phyloP scores from a whole-genome alignment of 2,888 invertebrate species.

The Eucriotettix oculatus region DNA sequence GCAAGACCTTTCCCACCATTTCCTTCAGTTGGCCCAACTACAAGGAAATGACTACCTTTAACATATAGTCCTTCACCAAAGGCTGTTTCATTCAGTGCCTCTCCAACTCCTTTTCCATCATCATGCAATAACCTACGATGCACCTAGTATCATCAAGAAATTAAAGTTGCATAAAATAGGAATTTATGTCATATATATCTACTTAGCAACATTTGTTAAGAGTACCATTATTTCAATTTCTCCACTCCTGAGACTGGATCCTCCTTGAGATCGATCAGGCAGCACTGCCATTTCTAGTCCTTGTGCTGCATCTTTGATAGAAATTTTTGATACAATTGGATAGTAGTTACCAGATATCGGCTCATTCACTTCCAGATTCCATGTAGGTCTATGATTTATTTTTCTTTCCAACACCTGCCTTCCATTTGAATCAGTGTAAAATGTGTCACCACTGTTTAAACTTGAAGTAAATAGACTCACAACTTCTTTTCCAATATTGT shows the following conservation, averaged over 20 bases:
- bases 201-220: too few species aligned
- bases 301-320: slow-evolving; percentile 35
- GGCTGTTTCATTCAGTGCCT: slow-evolving; percentile 72
- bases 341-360: slow-evolving; percentile 80
- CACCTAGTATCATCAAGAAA: slow-evolving; percentile 31
- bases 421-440: slow-evolving; percentile 91
- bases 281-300: slow-evolving; percentile 38
- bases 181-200: too few species aligned
- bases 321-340: slow-evolving; percentile 72
- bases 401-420: slow-evolving; percentile 62
- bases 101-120: slow-evolving; percentile 85
- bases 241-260: slow-evolving; percentile 56
- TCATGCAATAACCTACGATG: slow-evolving; percentile 73
- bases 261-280: slow-evolving; percentile 70
- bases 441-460: slow-evolving; percentile 43
- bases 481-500: slow-evolving; percentile 63
- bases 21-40: slow-evolving; percentile 24
- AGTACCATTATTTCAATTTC: slow-evolving; percentile 60
- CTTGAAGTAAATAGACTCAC: slow-evolving; percentile 50
- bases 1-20: slow-evolving; percentile 20
- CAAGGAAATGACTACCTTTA: slow-evolving; percentile 46
- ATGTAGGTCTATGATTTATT: slow-evolving; percentile 54
- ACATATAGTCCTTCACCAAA: slow-evolving; percentile 51
- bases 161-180: too few species aligned
- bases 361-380: slow-evolving; percentile 47